These are phyloP conservation scores for Corvus moneduloides DNA, from an alignment of 2,113 vertebrate genomes.

Conservation along the genomic window DNA sequence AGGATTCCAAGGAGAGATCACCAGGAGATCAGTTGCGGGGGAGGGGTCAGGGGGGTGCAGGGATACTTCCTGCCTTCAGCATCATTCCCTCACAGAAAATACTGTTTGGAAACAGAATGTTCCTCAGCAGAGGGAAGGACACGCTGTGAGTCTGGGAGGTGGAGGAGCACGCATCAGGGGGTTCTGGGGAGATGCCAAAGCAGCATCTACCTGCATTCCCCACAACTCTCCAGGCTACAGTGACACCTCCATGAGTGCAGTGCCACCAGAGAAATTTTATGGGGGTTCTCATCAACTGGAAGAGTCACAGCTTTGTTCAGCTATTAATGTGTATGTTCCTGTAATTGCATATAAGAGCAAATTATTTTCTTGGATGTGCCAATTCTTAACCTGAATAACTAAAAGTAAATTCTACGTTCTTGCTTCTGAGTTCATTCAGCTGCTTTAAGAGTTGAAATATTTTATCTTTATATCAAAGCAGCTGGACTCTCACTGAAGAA, in stretches of 20 bases:
- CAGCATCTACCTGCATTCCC: not conserved
- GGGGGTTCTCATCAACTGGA: not conserved
- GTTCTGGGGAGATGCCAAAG: not conserved
- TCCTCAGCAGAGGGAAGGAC: not conserved
- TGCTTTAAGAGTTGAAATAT: not conserved
- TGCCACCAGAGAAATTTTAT: not conserved
- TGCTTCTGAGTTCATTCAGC: not conserved
- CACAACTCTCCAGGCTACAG: not conserved
- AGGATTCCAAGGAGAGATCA: not conserved
- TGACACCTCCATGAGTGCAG: rapidly evolving
- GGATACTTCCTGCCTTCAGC: not conserved
- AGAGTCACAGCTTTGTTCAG: not conserved
- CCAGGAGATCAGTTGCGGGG: not conserved
- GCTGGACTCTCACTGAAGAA: not conserved
- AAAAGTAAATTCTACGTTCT: not conserved
- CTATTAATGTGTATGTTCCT: not conserved
- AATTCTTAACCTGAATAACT: not conserved
- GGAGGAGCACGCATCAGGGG: not conserved
- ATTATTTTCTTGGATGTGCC: not conserved
- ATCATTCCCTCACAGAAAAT: not conserved
- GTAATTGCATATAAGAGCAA: not conserved
- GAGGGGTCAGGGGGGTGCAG: rapidly evolving
- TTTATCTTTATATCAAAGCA: not conserved
- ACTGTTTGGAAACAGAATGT: not conserved
- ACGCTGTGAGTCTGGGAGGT: not conserved